phyloP scores from a whole-genome alignment of 1,140 invertebrate species.

The Neuroterus valhalla region DNA sequence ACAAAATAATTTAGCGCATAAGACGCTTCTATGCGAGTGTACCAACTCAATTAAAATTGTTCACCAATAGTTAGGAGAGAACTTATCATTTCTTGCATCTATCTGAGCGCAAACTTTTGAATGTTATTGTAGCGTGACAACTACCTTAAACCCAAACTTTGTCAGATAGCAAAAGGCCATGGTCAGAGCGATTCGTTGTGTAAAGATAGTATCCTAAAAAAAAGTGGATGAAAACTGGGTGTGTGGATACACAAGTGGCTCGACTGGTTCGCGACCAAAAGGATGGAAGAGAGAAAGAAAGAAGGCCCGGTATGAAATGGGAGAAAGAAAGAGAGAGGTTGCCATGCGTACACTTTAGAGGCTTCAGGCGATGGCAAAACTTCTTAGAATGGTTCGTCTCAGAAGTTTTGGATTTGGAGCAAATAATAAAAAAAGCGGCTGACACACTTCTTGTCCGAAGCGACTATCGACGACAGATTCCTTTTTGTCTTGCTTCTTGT shows the following conservation, averaged over 20 bases:
- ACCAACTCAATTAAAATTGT: too few species aligned
- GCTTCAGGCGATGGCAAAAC: conserved; percentile 13
- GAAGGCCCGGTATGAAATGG: too few species aligned
- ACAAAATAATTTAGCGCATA: too few species aligned
- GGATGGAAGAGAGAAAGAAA: conserved; percentile 4
- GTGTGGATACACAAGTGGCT: conserved; percentile 23
- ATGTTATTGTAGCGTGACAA: too few species aligned
- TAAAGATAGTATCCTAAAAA: conserved; percentile 8
- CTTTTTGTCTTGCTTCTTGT: conserved; percentile 17
- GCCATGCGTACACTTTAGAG: conserved; percentile 4
- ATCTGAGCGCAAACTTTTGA: too few species aligned
- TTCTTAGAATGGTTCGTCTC: conserved; percentile 17
- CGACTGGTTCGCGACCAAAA: conserved; percentile 6
- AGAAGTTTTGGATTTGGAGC: not conserved
- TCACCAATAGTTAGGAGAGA: too few species aligned
- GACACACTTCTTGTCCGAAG: conserved; percentile 22
- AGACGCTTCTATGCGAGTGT: too few species aligned
- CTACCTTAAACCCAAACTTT: not conserved
- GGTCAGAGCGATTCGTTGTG: not conserved
- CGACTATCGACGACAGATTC: conserved; percentile 22
- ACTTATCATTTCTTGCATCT: too few species aligned
- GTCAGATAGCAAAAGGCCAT: not conserved
- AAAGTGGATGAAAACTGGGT: conserved; percentile 6
- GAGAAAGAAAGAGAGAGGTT: too few species aligned
- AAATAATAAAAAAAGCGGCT: conserved; percentile 7